Conservation (phyloP, 2,888 invertebrate species). For the Lutraria lutraria region DNA sequence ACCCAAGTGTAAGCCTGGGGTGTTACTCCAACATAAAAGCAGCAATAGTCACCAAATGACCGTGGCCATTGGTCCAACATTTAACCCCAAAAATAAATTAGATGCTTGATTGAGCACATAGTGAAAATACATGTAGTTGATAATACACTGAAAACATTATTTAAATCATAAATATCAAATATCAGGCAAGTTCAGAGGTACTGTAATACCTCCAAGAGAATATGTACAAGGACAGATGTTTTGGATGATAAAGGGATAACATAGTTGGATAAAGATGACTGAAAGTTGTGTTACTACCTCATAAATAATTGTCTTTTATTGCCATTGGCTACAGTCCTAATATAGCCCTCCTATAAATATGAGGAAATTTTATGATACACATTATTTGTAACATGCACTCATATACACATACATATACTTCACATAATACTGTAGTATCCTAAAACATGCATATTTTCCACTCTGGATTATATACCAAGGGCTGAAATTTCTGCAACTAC, state of each 20-base stretch:
- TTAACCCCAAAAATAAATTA: no score
- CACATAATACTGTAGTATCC: not conserved
- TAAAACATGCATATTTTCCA: not conserved
- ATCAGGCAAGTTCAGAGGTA: no score
- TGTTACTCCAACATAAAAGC: no score
- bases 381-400: not conserved
- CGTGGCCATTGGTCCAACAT: no score
- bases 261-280: slow-evolving; percentile 11
- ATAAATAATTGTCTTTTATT: slow-evolving; percentile 2
- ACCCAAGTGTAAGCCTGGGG: no score
- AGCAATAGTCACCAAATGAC: no score
- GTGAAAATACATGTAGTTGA: no score
- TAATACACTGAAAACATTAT: no score
- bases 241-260: slow-evolving; percentile 12
- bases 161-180: no score
- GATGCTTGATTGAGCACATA: no score
- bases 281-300: not conserved
- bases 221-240: slow-evolving; percentile 4
- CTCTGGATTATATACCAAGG: not conserved
- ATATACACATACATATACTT: not conserved
- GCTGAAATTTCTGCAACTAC: not conserved
- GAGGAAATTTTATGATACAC: slow-evolving; percentile 17
- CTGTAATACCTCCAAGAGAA: no score
- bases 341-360: slow-evolving; percentile 59
- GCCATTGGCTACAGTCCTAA: slow-evolving; percentile 53